Base-by-base conservation (phyloP, 2,888 invertebrate species). In the Sinotaia quadrata region DNA sequence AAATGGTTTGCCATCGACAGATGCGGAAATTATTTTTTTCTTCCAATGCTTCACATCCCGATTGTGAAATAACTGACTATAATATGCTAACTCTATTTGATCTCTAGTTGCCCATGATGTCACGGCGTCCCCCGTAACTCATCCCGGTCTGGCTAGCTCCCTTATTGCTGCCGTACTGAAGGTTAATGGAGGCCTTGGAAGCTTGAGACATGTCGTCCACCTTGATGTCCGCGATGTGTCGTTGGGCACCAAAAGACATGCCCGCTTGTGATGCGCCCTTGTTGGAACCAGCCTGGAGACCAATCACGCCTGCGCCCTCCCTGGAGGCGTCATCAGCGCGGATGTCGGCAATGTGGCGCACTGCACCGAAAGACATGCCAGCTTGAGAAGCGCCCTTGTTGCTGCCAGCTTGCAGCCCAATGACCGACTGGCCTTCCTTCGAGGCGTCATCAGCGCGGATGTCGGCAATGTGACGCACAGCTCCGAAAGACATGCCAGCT, bases 321-420 rank as follows among this genome's bases (percentile, higher is more conserved):
- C 72, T 71, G 18, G 70, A 63, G 69, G 77, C 75, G 56, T 85
- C 84, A 61, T 85, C 86, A 15, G 83, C 83, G 33, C 79, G 71
- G 69, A 86, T 85, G 69, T 87, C 86, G 44, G 85, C 80, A 21
- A 83, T 81, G 71, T 86, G 85, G 49, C 87, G 77, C 5, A 81
- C 84, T 18, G 83, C 75, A 12, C 87, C 88, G 69, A 87, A 83
- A 21, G 81, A 69, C 87, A 87, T 87, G 1, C 87, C 86, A 29
- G 75, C 71, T 74, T 87, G 87, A 24, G 79, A 79, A 12, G 85
- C 86, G 31, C 78, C 82, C 69, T 85, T 81, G 77, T 86, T 87
- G 61, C 81, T 83, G 10, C 87, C 87, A 36, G 83, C 79, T 71
- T 87, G 87, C 4, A 86, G 78, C 47, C 75, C 75, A 21, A 73